These are phyloP conservation scores for Vidua macroura DNA, from an alignment of 2,113 vertebrate species.

Conservation along the genomic window DNA sequence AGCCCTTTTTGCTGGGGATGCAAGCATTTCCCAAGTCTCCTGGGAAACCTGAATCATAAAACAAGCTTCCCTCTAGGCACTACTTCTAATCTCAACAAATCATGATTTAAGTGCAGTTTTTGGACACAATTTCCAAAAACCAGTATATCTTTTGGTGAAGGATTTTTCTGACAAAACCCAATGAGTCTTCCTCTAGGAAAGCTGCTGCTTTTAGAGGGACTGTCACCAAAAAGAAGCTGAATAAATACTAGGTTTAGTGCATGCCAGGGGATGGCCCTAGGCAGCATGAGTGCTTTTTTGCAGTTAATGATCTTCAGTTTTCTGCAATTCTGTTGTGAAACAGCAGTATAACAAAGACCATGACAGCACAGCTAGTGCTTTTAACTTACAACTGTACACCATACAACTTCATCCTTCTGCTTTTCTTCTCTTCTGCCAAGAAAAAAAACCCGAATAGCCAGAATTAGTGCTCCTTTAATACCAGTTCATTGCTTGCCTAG, in stretches of 20 bases:
- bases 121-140: not conserved
- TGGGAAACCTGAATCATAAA: not conserved
- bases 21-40: not conserved
- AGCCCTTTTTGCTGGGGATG: not conserved
- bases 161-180: not conserved
- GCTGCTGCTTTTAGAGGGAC: not conserved
- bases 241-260: not conserved
- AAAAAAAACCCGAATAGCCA: conserved; percentile 36
- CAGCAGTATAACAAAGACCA: conserved; percentile 54
- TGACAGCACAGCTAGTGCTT: conserved; percentile 7
- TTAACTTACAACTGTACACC: conserved; percentile 45
- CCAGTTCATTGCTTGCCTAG: conserved; percentile 41
- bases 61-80: not conserved
- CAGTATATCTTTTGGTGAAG: not conserved
- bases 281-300: conserved; percentile 1
- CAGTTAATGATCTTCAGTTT: conserved; percentile 45
- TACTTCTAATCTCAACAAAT: not conserved
- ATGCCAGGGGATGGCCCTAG: not conserved
- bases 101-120: not conserved
- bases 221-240: not conserved
- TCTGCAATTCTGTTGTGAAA: conserved; percentile 42
- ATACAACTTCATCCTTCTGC: conserved; percentile 35
- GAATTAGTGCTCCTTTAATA: conserved; percentile 41
- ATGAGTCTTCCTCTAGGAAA: not conserved
- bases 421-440: conserved; percentile 26